These are phyloP conservation scores for Trichonephila inaurata DNA, from an alignment of 1,140 invertebrate genomes.

Conservation along the genomic window DNA sequence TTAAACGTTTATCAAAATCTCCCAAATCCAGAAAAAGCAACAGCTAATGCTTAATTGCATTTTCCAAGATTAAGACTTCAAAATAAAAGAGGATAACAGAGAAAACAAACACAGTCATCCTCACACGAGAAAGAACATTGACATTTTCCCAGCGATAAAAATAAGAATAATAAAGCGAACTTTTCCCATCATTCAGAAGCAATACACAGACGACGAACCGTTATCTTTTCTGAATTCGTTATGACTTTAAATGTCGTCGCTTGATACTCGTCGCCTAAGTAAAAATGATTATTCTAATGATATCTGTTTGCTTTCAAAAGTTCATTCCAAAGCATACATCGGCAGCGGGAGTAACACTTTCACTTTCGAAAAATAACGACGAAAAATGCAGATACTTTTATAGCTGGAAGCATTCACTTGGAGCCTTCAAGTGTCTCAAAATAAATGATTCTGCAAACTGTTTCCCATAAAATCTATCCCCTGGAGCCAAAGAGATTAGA, in stretches of 20 bases:
- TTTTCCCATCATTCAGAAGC: background rate
- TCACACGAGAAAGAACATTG: background rate
- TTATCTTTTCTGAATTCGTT: conserved; percentile 37
- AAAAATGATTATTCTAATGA: conserved; percentile 61
- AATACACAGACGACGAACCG: background rate
- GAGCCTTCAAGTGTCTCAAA: conserved; percentile 64
- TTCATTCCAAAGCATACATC: conserved; percentile 33
- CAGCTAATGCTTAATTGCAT: no score
- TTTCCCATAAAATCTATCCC: conserved; percentile 67
- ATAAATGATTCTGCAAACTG: conserved; percentile 75
- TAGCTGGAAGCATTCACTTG: conserved; percentile 60
- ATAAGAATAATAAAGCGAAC: background rate
- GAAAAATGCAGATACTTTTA: conserved; percentile 71
- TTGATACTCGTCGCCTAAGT: background rate
- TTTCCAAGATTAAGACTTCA: no score
- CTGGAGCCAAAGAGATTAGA: conserved; percentile 67
- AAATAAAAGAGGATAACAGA: no score
- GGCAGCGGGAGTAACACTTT: conserved; percentile 36
- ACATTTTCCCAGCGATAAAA: background rate
- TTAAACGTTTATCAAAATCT: no score
- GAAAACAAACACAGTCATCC: no score
- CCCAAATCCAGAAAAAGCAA: no score
- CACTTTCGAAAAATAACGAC: background rate
- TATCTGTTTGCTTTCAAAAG: conserved; percentile 23
- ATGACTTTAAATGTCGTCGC: conserved; percentile 26